Base-by-base conservation (phyloP, 2,113 vertebrate genomes). In the Lophochroa leadbeateri region DNA sequence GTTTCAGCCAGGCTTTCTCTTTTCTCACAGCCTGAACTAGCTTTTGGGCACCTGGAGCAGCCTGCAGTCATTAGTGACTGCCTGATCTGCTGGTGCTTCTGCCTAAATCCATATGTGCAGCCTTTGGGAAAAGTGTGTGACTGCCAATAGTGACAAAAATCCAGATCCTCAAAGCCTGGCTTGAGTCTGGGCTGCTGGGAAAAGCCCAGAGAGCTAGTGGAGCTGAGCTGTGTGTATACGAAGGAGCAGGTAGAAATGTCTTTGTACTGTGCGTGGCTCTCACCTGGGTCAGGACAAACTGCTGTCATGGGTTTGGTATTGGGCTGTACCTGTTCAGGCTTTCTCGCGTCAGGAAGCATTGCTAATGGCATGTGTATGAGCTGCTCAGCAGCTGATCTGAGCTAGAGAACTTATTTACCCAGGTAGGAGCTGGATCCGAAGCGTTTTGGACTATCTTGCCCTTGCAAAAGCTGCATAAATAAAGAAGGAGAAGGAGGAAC, bases 291-390 rank as follows among this genome's bases (percentile, higher is more conserved):
- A 50, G 65, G 11, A 31, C 1, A 3, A 39, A 1, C 55, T 35
- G 1, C 44, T 81, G 41, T 1, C n/a, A 0, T 2, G 17, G 33
- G 14, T 71, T 57, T 55, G 50, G 31, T 47, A 16, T 4, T 25
- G 74, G 46, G 46, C 31, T 35, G 25, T 6, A 6, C n/a, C 43
- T 24, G 13, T 4, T 27, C 31, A 46, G 88, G 77, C 39, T 46
- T 43, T 35, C 25, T 50, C 37, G 44, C 46, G 7, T 4, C 8
- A 17, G 60, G n/a, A 35, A 16, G 5, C 6, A 0, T 37, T 41
- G 27, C 60, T 52, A 2, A 23, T 10, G 23, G 44, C 15, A 33
- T 4, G 0, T 0, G 6, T 1, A 7, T 1, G 3, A 61, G 25
- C 3, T 39, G 11, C 4, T 52, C 47, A 23, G 24, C 24, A 9